Percentiles rank a stretch among this genome's conserved stretches.
phyloP scores from a whole-genome alignment of 2,888 invertebrate genomes.

The Bruchidius siliquastri region DNA sequence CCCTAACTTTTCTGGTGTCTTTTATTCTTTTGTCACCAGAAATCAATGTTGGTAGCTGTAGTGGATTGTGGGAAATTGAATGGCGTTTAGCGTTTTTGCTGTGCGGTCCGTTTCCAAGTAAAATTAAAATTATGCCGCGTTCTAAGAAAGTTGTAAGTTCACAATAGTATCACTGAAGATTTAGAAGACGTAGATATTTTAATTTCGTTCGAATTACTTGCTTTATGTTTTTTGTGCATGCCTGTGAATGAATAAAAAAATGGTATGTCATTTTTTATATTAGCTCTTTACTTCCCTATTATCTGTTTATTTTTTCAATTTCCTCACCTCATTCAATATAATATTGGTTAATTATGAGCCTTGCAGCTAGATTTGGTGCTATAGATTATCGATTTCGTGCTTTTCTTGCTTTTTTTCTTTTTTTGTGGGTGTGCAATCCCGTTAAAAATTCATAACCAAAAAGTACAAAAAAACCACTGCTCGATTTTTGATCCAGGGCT shows the following conservation, averaged over 20 bases:
- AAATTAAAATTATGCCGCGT: conserved; percentile 45
- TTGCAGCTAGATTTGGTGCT: conserved; percentile 4
- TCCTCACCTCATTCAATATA: conserved; percentile 25
- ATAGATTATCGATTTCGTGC: conserved; percentile 20
- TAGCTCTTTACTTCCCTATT: conserved; percentile 28
- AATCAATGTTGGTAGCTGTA: conserved; percentile 48
- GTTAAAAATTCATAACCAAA: conserved; percentile 51
- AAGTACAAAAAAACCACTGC: conserved; percentile 39
- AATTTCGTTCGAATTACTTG: conserved; percentile 19
- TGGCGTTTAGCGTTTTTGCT: conserved; percentile 40
- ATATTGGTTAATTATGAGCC: conserved; percentile 14
- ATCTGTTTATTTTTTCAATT: conserved; percentile 38
- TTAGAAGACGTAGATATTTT: conserved; percentile 22
- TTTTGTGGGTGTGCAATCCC: conserved; percentile 26
- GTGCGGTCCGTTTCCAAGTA: conserved; percentile 19
- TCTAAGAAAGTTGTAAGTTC: conserved; percentile 46
- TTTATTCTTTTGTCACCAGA: conserved; percentile 46
- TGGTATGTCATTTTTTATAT: conserved; percentile 45
- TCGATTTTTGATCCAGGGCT: conserved; percentile 21
- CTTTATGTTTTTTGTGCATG: conserved; percentile 34
- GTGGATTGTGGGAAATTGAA: conserved; percentile 41
- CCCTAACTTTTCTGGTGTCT: conserved; percentile 44
- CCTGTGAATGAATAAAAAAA: conserved; percentile 37
- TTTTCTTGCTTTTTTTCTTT: conserved; percentile 28
- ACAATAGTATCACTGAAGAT: conserved; percentile 22